Base-by-base conservation (phyloP, 2,888 invertebrate genomes). In the Tinea semifulvella region DNA sequence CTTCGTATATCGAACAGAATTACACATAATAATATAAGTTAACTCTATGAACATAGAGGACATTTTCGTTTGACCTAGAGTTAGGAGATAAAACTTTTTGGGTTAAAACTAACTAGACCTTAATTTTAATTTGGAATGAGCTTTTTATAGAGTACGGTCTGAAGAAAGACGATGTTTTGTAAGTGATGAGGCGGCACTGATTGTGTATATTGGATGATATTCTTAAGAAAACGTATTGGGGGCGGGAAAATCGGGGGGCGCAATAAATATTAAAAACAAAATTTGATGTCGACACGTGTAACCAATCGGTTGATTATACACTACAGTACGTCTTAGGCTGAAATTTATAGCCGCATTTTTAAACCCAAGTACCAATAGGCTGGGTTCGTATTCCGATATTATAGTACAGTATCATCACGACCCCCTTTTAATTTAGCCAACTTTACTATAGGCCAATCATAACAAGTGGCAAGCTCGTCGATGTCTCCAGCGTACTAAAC, bases 81-180 rank as follows among this genome's bases (percentile, higher is more conserved):
- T 6, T 14, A 39, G 2, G 2, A 17, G 13, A 65, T 65, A 60
- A 57, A 58, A 59, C 60, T 62, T 62, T 56, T 50, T 68, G 60
- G 65, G 62, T 63, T 61, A 67, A 61, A 59, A 68, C 62, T 62
- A 67, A 61, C 67, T 72, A 77, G 74, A 74, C 74, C 75, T 79
- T 76, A 77, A 77, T 80, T 79, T 80, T 79, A 80, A 80, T 80
- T 79, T 74, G 61, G 64, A 75, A 77, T 75, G 69, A 75, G 72
- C 68, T 80, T 80, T 80, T 79, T 79, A 76, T 76, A 75, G 75
- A 71, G 63, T 63, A 68, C 62, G 73, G 58, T 68, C 58, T 65
- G 65, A 63, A 63, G 65, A 74, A 71, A 64, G 75, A 68, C 76
- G 63, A 76, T 80, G 74, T 77, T 79, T 80, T 75, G 80, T 80